These are phyloP conservation scores for Neoarius graeffei DNA, from an alignment of 2,113 vertebrate species.

Conservation along the genomic window DNA sequence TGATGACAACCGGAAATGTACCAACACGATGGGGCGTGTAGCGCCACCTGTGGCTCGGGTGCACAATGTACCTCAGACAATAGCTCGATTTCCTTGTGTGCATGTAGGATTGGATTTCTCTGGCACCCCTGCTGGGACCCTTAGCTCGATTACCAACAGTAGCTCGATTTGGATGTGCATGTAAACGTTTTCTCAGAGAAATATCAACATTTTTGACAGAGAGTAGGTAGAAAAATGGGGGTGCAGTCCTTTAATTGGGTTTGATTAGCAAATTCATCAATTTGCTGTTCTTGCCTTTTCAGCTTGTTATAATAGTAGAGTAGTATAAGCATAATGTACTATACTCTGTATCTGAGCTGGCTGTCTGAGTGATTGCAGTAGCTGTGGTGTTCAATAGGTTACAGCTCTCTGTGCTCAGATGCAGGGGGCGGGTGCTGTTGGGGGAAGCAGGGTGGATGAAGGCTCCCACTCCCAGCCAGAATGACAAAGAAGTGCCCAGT, in stretches of 20 bases:
- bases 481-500: constrained; percentile 72
- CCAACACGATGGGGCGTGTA: too few species aligned
- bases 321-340: background rate
- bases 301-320: background rate
- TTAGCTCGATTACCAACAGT: too few species aligned
- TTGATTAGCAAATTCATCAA: background rate
- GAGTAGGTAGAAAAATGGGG: background rate
- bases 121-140: too few species aligned
- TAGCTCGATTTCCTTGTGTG: too few species aligned
- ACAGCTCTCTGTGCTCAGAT: constrained; percentile 72
- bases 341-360: constrained; percentile 47
- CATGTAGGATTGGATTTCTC: too few species aligned
- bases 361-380: constrained; percentile 56
- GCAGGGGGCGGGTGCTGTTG: constrained; percentile 70
- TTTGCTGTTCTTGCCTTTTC: background rate
- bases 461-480: constrained; percentile 74
- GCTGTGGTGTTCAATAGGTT: constrained; percentile 41
- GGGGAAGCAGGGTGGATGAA: constrained; percentile 76
- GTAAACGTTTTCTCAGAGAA: background rate
- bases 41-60: too few species aligned
- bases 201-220: background rate
- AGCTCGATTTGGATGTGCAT: too few species aligned
- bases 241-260: background rate
- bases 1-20: too few species aligned
- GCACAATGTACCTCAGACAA: too few species aligned